phyloP scores from a whole-genome alignment of 2,797 vertebrate genomes.

The Danio kyathit region DNA sequence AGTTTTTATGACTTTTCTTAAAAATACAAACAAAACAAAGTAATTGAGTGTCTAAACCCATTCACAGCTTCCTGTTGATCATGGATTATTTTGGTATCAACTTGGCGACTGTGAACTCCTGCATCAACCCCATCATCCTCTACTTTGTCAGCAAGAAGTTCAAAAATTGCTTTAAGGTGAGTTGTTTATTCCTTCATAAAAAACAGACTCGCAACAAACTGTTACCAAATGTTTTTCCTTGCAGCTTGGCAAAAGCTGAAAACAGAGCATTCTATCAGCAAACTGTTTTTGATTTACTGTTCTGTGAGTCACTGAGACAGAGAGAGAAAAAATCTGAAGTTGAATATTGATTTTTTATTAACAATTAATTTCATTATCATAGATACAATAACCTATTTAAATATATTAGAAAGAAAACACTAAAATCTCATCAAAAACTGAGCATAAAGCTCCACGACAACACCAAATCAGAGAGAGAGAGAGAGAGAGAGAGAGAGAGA shows the following conservation, averaged over 20 bases:
- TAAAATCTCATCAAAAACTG: too few species aligned
- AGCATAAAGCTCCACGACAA: too few species aligned
- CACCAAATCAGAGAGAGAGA: too few species aligned
- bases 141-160: conserved; percentile 99
- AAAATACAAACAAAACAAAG: too few species aligned
- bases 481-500: too few species aligned
- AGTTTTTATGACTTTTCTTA: too few species aligned
- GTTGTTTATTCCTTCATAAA: conserved; percentile 3
- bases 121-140: conserved; percentile 97
- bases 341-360: too few species aligned
- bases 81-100: conserved; percentile 92
- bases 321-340: too few species aligned
- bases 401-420: too few species aligned
- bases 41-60: background rate
- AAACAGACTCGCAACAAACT: background rate
- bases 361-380: too few species aligned
- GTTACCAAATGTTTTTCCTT: background rate
- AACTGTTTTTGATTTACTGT: conserved; percentile 70
- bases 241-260: conserved; percentile 50
- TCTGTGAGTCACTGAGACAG: conserved; percentile 64
- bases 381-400: too few species aligned
- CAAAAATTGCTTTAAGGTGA: conserved; percentile 99
- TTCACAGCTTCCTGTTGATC: conserved; percentile 89
- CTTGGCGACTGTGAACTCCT: conserved; percentile 95
- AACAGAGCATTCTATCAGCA: conserved; percentile 62